Base-by-base conservation (phyloP, 2,888 invertebrate species). In the Terebella lapidaria region DNA sequence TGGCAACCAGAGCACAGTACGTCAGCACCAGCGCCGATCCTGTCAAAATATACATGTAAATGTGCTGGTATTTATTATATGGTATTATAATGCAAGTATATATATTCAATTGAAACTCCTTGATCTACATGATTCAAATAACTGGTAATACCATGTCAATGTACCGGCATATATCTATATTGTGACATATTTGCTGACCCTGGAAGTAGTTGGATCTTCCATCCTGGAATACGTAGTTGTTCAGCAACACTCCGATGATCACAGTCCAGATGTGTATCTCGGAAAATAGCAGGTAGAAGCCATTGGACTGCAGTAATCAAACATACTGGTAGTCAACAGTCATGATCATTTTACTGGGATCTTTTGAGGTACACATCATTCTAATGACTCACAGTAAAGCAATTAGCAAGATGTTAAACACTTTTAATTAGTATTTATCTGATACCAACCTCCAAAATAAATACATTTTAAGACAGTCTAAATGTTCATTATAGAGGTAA, bases 181-280 rank as follows among this genome's bases (percentile, higher is more conserved):
- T 22, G 22, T 22, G 24, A 22, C 10, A 5, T n/a, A 27, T 27
- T 27, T 4, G 20, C n/a, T 22, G 46, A 76, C 77, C 77, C 72
- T 77, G 77, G 58, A 77, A 77, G 59, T 77, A 77, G 56, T 77
- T 72, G 59, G 72, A 75, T 61, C 76, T 76, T n/a, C 77, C 77
- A 64, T 77, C 77, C 61, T 75, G 75, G 59, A 75, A 75, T 47
- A 73, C 71, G 59, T 76, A 77, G 65, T 77, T 77, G 61, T 75
- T 76, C 35, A 77, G 72, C 47, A 77, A 70, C 51, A 77, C 73
- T 22, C 75, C 72, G 54, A 77, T 74, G 28, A 76, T 67, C 26
- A 73, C 74, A 26, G 76, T 70, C 70, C 72, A 77, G 24, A 77
- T 62, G 57, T 77, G 77, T 15, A 77, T 68, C 60, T 76, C 74